Evolutionary conservation across 2,888 invertebrate species (phyloP).

Genomic region (Tenthredo livida): DNA sequence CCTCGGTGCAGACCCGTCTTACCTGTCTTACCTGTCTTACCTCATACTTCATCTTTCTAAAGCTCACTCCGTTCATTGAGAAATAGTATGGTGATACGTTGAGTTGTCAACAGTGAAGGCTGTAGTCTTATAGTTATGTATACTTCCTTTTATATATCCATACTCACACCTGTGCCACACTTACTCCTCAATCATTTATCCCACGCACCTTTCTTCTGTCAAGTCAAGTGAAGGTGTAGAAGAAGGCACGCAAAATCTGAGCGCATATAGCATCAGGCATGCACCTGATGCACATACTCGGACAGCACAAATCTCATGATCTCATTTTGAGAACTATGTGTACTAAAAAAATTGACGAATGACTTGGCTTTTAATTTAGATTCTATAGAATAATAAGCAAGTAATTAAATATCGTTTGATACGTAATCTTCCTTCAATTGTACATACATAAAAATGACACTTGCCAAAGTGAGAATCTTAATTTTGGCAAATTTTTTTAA

Average conservation of each 20-base stretch:
- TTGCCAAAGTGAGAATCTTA: too few relatives aligned
- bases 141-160: constrained; percentile 17
- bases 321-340: neutral
- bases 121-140: neutral
- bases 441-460: too few relatives aligned
- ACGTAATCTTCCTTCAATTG: too few relatives aligned
- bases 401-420: too few relatives aligned
- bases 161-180: neutral
- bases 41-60: neutral
- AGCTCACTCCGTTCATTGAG: constrained; percentile 18
- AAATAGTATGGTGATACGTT: neutral
- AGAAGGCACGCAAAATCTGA: constrained; percentile 2
- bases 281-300: neutral
- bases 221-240: constrained; percentile 9
- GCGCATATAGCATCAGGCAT: neutral
- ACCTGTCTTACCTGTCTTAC: neutral
- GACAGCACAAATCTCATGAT: neutral
- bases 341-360: neutral
- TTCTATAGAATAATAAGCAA: too few relatives aligned
- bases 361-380: too few relatives aligned
- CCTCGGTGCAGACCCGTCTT: neutral
- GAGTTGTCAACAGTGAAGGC: constrained; percentile 15
- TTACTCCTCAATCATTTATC: constrained; percentile 1
- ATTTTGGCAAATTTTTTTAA: neutral
- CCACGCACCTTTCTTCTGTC: constrained; percentile 10